phyloP scores from a whole-genome alignment of 2,888 invertebrate genomes.

The Scaptodrosophila latifasciaeformis region DNA sequence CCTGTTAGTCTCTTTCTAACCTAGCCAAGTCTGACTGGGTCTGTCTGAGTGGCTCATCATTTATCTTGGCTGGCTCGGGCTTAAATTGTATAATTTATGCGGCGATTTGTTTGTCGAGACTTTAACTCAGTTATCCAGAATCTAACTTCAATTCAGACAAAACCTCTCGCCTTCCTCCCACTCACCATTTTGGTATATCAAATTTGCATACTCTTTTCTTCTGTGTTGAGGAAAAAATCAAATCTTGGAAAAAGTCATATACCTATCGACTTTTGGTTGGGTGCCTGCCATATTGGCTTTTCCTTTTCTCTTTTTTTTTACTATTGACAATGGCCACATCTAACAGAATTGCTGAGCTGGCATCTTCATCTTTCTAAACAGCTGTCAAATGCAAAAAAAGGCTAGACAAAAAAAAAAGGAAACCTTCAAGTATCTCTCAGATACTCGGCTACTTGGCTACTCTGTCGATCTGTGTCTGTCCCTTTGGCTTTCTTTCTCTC shows the following conservation, averaged over 20 bases:
- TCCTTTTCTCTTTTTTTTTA: neutral
- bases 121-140: neutral
- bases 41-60: constrained; percentile 15
- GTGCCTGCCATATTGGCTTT: neutral
- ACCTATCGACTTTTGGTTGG: neutral
- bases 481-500: constrained; percentile 1
- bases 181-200: neutral
- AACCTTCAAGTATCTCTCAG: constrained; percentile 9
- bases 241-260: neutral
- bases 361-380: neutral
- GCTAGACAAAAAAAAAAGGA: constrained; percentile 26
- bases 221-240: too few relatives aligned
- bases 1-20: too few relatives aligned
- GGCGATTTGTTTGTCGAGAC: constrained; percentile 37
- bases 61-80: constrained; percentile 39
- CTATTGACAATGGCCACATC: too few relatives aligned
- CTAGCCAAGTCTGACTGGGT: too few relatives aligned
- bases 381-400: constrained; percentile 52
- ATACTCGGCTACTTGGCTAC: constrained; percentile 7
- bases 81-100: constrained; percentile 54
- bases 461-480: constrained; percentile 4
- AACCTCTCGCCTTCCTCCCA: too few relatives aligned
- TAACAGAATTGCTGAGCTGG: too few relatives aligned
- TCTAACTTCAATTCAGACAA: too few relatives aligned
- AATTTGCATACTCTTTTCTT: neutral